phyloP scores from a whole-genome alignment of 53 echinoderm and acorn worm genomes.

The Antedon mediterranea region DNA sequence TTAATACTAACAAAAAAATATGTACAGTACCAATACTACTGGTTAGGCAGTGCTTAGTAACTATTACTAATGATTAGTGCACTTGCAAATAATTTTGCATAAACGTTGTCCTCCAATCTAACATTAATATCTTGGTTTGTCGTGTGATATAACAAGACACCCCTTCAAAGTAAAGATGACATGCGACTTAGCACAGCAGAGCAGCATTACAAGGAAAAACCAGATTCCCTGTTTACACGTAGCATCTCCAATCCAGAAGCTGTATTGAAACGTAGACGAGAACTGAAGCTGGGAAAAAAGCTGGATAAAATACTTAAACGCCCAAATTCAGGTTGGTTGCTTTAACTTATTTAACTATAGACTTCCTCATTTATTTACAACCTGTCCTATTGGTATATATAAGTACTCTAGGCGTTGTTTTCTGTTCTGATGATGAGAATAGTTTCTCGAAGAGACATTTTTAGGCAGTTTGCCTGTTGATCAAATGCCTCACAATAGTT shows the following conservation, averaged over 20 bases:
- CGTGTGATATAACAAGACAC: neutral
- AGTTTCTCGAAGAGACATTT: too few species aligned
- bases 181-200: constrained; percentile 21
- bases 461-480: too few species aligned
- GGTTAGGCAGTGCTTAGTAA: too few species aligned
- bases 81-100: neutral
- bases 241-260: constrained; percentile 98
- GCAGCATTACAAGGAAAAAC: constrained; percentile 66
- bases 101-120: neutral
- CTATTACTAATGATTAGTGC: too few species aligned
- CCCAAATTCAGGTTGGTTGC: constrained; percentile 63
- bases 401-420: too few species aligned
- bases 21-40: too few species aligned
- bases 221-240: constrained; percentile 78
- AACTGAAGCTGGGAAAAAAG: constrained; percentile 78
- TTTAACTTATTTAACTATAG: neutral
- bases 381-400: too few species aligned
- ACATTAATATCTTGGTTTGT: neutral
- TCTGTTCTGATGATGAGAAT: too few species aligned
- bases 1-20: too few species aligned
- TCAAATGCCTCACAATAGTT: too few species aligned
- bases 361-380: too few species aligned
- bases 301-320: constrained; percentile 59
- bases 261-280: constrained; percentile 73
- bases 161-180: constrained; percentile 9